A percentile compares a stretch with the other conserved stretches of the same genome.
Conservation (phyloP, 2,797 vertebrate genomes). For the Sebastes variabilis region DNA sequence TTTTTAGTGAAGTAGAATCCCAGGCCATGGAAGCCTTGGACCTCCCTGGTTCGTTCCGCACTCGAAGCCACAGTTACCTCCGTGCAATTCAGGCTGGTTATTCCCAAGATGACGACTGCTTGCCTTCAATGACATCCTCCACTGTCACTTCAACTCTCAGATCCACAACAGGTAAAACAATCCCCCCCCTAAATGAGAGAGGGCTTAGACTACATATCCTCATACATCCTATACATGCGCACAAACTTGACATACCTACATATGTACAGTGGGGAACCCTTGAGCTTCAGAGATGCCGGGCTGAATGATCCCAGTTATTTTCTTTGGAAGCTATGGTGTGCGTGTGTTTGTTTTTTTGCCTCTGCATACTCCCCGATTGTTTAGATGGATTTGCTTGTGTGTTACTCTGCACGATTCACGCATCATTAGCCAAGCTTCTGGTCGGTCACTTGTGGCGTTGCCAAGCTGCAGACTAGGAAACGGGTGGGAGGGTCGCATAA, state of each 20-base stretch:
- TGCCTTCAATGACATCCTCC: constrained; percentile 93
- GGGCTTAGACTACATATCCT: constrained; percentile 83
- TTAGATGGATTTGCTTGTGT: constrained; percentile 73
- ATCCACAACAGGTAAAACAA: constrained; percentile 96
- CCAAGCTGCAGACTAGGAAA: constrained; percentile 48
- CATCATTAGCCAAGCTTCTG: constrained; percentile 73
- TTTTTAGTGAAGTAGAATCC: constrained; percentile 99
- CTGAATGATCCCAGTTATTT: constrained; percentile 77
- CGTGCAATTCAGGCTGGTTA: constrained; percentile 99
- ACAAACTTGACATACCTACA: constrained; percentile 85
- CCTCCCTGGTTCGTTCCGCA: constrained; percentile 99
- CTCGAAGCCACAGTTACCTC: constrained; percentile 99
- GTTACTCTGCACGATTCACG: constrained; percentile 79
- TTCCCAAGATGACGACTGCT: constrained; percentile 98
- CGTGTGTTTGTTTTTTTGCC: constrained; percentile 63
- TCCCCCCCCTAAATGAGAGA: constrained; percentile 75
- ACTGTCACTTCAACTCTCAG: constrained; percentile 96
- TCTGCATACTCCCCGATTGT: constrained; percentile 70
- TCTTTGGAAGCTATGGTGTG: constrained; percentile 68
- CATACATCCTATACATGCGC: constrained; percentile 83
- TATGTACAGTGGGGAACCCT: constrained; percentile 90
- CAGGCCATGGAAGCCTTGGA: constrained; percentile 99
- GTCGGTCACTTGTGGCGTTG: constrained; percentile 65
- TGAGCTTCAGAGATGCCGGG: constrained; percentile 83
- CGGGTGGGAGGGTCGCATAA: constrained; percentile 57